phyloP scores from a whole-genome alignment of 2,797 vertebrate genomes.

The Cynopterus sphinx region DNA sequence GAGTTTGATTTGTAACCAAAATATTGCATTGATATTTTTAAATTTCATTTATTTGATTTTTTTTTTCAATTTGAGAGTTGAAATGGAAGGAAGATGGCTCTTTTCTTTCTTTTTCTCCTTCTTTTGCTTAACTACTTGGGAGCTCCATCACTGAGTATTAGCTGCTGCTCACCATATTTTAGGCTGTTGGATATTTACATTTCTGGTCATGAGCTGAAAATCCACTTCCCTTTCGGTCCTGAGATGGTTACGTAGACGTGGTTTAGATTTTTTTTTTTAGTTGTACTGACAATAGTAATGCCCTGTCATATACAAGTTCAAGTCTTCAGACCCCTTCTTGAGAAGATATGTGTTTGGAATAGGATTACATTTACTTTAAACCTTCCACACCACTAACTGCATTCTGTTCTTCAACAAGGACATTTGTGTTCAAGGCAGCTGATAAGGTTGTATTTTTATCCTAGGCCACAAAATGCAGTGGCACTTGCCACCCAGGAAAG shows the following conservation, averaged over 20 bases:
- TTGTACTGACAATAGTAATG: background rate
- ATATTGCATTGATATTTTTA: background rate
- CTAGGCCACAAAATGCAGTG: background rate
- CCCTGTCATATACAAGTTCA: background rate
- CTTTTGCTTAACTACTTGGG: constrained; percentile 9
- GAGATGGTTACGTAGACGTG: constrained; percentile 40
- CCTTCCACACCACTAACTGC: background rate
- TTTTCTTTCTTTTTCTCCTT: background rate
- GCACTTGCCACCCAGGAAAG: background rate
- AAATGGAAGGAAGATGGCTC: background rate
- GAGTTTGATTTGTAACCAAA: constrained; percentile 14
- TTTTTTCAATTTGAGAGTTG: constrained; percentile 50
- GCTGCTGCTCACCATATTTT: constrained; percentile 22
- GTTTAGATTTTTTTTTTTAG: constrained; percentile 28
- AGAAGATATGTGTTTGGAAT: background rate
- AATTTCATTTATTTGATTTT: constrained; percentile 45
- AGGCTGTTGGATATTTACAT: background rate
- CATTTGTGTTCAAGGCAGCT: background rate
- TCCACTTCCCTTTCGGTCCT: constrained; percentile 22
- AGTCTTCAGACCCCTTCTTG: background rate
- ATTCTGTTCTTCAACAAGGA: background rate
- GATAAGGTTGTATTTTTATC: background rate
- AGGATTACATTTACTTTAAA: background rate
- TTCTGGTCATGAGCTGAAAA: constrained; percentile 49
- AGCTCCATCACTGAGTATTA: background rate